Evolutionary conservation across 2,113 vertebrate species (phyloP).

Genomic region (Hassar affinis): DNA sequence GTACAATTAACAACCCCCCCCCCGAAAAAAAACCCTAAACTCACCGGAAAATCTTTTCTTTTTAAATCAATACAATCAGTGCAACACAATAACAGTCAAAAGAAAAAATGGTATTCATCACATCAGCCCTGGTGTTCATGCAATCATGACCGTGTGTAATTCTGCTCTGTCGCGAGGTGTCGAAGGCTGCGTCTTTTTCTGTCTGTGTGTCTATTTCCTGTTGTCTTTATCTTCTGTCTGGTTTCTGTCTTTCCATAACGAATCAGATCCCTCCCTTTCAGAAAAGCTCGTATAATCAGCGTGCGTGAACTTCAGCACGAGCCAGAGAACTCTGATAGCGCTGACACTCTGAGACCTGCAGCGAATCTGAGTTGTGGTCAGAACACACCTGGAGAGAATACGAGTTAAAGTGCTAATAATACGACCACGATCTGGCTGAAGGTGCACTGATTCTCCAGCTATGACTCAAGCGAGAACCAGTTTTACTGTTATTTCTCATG

Average conservation of each 20-base stretch:
- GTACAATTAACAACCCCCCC: neutral
- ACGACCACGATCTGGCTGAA: conserved; percentile 53
- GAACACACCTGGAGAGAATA: conserved; percentile 22
- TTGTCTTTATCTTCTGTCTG: neutral
- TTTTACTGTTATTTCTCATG: conserved; percentile 65
- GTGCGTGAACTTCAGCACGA: neutral
- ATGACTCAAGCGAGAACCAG: conserved; percentile 66
- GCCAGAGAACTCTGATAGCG: neutral
- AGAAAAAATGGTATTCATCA: neutral
- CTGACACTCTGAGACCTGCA: neutral
- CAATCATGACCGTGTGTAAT: neutral
- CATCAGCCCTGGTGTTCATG: neutral
- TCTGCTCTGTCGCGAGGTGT: neutral
- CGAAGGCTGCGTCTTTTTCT: neutral
- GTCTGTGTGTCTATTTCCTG: neutral
- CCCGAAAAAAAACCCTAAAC: neutral
- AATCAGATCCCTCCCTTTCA: neutral
- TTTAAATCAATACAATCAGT: neutral
- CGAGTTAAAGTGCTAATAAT: conserved; percentile 44
- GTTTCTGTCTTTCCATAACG: neutral
- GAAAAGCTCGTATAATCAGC: too few species aligned
- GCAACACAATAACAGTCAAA: neutral
- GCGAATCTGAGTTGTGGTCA: conserved; percentile 16
- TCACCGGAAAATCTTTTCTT: neutral
- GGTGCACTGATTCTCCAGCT: conserved; percentile 57